Conservation (phyloP, 2,113 vertebrate species). For the Geothlypis trichas region DNA sequence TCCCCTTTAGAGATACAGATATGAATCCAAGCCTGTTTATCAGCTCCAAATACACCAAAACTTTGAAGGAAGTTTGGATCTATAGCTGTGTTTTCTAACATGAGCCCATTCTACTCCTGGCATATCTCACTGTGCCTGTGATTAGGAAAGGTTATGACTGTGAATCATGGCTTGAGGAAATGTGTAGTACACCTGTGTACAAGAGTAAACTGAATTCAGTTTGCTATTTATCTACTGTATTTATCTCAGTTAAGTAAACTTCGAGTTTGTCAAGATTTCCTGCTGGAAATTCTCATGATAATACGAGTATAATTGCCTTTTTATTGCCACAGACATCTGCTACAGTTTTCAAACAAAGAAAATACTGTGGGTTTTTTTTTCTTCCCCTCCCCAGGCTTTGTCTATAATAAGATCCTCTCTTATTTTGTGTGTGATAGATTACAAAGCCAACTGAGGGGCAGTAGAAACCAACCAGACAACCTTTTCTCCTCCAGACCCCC, state of each 20-base stretch:
- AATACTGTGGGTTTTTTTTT: not conserved
- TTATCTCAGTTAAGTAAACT: constrained; percentile 74
- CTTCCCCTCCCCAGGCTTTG: not conserved
- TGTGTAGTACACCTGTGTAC: constrained; percentile 61
- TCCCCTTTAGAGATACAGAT: not conserved
- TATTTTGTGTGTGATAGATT: constrained; percentile 13
- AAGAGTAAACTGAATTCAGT: constrained; percentile 68
- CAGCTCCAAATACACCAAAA: not conserved
- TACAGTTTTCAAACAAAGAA: constrained; percentile 70
- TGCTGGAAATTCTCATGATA: constrained; percentile 70
- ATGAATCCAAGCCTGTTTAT: not conserved
- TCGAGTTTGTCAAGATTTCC: constrained; percentile 71
- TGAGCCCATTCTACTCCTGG: constrained; percentile 1
- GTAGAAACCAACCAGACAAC: not conserved
- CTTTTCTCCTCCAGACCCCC: not conserved
- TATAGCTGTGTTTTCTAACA: constrained; percentile 21
- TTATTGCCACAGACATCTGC: constrained; percentile 75
- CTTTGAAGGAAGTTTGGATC: constrained; percentile 15
- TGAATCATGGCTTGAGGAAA: constrained; percentile 64
- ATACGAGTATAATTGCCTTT: constrained; percentile 71
- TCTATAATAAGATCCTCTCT: not conserved
- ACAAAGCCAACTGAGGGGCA: not conserved
- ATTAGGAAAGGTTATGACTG: constrained; percentile 67
- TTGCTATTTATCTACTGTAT: constrained; percentile 73
- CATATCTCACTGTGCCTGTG: constrained; percentile 57